Evolutionary conservation across 2,888 invertebrate species (phyloP), one percentile per base, ranked within the genome.

Genomic region (Drosophila pegasa): DNA sequence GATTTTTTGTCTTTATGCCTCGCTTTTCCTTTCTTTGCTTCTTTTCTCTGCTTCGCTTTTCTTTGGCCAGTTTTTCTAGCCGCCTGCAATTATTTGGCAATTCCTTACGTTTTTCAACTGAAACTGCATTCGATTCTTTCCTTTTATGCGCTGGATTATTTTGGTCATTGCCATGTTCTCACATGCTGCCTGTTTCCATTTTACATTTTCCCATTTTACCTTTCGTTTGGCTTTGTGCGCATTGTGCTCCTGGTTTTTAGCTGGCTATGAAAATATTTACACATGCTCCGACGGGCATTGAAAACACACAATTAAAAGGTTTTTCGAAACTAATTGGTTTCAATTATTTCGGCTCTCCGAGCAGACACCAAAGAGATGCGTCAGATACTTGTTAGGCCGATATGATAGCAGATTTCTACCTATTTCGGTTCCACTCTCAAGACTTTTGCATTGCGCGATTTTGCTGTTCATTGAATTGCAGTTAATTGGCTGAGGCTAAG

Each of bases 281-380:
- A 74, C 76, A 84, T 75, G 84, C 75, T 64, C 58, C 64, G 61
- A 56, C 78, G 60, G 62, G 58, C 73, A 85, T 52, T 71, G 65
- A 70, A 73, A 80, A 78, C 73, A 45, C 27, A 88, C 83, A 89
- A 89, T 90, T 90, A 88, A 82, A 89, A 78, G 79, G 87, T 83
- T 84, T 89, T 81, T 79, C 71, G 57, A 76, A 78, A 85, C 89
- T 90, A 89, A 89, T 89, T 89, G 90, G 76, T 90, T 90, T 90
- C 87, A 86, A 86, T 86, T 86, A 86, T 86, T 87, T 76, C 80
- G 85, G 82, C 62, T 78, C 68, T 38, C 54, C 68, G 78, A 71
- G 52, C 84, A 87, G n/a, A 71, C 56, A 80, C 75, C 72, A 82
- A 73, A 76, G 74, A 69, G 52, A 76, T 58, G 43, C 31, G 16